A percentile compares a stretch with the other conserved stretches of the same genome.
These are phyloP conservation scores for Crossaster papposus DNA, from an alignment of 53 echinoderm and acorn worm genomes.

Conservation along the genomic window DNA sequence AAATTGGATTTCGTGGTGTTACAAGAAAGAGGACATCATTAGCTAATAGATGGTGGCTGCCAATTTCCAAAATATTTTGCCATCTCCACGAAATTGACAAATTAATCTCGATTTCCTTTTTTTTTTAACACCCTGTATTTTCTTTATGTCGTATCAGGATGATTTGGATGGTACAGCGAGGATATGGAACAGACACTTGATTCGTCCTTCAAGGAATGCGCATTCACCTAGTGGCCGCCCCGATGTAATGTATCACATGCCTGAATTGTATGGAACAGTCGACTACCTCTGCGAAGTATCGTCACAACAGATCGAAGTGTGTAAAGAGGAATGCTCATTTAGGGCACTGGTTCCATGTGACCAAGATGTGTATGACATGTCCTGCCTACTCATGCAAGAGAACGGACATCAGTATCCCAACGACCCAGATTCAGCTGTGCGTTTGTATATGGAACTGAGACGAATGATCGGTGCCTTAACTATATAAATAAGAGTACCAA, in stretches of 20 bases:
- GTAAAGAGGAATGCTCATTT: conserved; percentile 45
- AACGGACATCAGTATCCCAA: conserved; percentile 21
- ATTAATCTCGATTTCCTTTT: no score
- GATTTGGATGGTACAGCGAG: conserved; percentile 54
- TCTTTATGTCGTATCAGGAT: conserved; percentile 22
- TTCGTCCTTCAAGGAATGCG: conserved; percentile 58
- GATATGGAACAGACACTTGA: conserved; percentile 67
- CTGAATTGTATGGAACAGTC: conserved; percentile 37
- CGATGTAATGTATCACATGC: conserved; percentile 51
- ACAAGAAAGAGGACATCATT: no score
- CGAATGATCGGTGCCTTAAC: no score
- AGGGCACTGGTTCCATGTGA: conserved; percentile 41
- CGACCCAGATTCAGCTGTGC: conserved; percentile 14
- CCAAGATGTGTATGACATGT: conserved; percentile 54
- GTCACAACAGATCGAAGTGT: conserved; percentile 3
- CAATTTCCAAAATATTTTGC: no score
- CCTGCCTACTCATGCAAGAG: conserved; percentile 31
- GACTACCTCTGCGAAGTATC: conserved; percentile 39
- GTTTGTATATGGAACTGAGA: conserved; percentile 45
- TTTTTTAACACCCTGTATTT: no score
- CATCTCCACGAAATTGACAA: no score
- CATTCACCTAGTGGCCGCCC: conserved; percentile 57
- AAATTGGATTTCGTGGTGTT: no score
- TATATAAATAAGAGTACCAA: no score
- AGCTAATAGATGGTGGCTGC: no score